These are phyloP conservation scores for Montipora efflorescens DNA, from an alignment of 64 coral and sea anemone species.

Conservation along the genomic window DNA sequence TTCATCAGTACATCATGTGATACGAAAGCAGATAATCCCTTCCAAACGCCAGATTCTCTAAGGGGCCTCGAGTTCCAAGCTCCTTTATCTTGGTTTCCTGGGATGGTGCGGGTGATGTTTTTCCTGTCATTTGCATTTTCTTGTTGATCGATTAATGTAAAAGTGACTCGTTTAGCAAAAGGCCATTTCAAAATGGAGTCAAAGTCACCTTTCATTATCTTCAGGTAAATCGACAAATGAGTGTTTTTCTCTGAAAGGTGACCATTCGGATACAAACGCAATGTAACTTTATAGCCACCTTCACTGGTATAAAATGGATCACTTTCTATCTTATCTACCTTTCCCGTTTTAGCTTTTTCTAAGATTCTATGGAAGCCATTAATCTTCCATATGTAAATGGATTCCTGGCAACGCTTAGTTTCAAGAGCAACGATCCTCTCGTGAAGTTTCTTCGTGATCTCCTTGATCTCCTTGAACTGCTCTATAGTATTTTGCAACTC, in stretches of 20 bases:
- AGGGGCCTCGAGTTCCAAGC: background rate
- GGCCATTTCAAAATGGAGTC: slow-evolving; percentile 1
- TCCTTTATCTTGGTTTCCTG: too few relatives aligned
- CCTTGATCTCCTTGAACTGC: too few relatives aligned
- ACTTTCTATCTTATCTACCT: background rate
- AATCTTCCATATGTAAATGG: background rate
- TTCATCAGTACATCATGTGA: background rate
- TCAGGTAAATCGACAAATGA: background rate
- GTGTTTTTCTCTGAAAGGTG: background rate
- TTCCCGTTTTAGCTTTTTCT: background rate
- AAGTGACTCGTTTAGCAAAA: background rate
- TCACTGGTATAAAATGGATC: background rate
- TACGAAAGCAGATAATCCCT: background rate
- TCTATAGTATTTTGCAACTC: background rate
- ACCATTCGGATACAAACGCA: background rate
- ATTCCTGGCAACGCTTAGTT: background rate
- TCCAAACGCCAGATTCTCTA: background rate
- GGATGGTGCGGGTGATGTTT: rapidly evolving
- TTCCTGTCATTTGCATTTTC: background rate
- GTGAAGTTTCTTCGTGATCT: background rate
- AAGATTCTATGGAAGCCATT: background rate
- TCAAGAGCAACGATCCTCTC: background rate
- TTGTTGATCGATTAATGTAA: slow-evolving; percentile 27
- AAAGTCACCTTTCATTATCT: slow-evolving; percentile 8
- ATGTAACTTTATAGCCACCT: background rate